phyloP scores from a whole-genome alignment of 2,888 invertebrate genomes.

The Thymelicus acteon region DNA sequence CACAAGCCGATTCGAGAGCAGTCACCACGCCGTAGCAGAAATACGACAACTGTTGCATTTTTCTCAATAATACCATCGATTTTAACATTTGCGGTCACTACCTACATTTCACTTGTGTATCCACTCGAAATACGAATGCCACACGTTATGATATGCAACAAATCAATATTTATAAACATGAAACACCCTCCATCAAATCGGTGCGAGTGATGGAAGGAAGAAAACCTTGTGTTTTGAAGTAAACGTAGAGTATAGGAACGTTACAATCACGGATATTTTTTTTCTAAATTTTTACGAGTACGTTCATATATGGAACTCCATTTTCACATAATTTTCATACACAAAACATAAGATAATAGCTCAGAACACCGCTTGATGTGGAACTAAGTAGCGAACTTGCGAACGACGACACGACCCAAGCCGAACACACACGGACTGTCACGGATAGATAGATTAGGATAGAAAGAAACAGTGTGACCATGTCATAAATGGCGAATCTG shows the following conservation, averaged over 20 bases:
- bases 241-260: constrained; percentile 48
- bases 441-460: background rate
- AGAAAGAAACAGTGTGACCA: too few relatives aligned
- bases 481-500: too few relatives aligned
- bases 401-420: constrained; percentile 53
- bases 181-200: constrained; percentile 67
- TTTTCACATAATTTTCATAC: constrained; percentile 65
- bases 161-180: constrained; percentile 84
- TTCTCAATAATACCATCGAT: constrained; percentile 48
- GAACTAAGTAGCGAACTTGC: constrained; percentile 35
- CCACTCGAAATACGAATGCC: constrained; percentile 56
- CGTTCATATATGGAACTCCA: constrained; percentile 47
- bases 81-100: constrained; percentile 52
- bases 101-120: constrained; percentile 74
- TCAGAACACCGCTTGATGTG: constrained; percentile 13
- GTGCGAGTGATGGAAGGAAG: constrained; percentile 47
- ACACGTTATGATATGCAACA: constrained; percentile 66
- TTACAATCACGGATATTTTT: constrained; percentile 34
- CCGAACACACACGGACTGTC: constrained; percentile 13
- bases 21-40: constrained; percentile 58
- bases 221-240: constrained; percentile 48
- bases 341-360: constrained; percentile 58
- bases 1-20: constrained; percentile 51
- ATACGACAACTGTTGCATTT: constrained; percentile 75
- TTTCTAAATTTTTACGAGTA: constrained; percentile 7